These are phyloP conservation scores for Drosophila paramelanica DNA, from an alignment of 2,888 invertebrate species.

Conservation along the genomic window DNA sequence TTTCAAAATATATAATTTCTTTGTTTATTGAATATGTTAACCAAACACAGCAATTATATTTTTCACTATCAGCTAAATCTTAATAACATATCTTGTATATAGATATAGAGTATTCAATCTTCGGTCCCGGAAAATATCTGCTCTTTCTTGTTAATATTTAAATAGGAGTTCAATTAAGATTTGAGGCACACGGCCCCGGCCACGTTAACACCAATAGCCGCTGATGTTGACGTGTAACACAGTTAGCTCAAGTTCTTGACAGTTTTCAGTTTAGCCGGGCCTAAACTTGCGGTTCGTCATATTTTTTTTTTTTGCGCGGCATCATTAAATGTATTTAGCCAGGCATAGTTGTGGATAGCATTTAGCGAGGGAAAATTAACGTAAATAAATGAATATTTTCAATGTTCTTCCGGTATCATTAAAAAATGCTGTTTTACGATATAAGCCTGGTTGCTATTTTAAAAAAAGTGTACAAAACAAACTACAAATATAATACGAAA, in stretches of 20 bases:
- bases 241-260: constrained; percentile 21
- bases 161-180: constrained; percentile 48
- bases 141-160: constrained; percentile 22
- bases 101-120: background rate
- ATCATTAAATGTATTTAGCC: constrained; percentile 50
- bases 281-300: background rate
- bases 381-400: too few relatives aligned
- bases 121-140: background rate
- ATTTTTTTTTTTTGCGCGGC: constrained; percentile 1
- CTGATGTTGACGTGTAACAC: constrained; percentile 28
- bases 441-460: too few relatives aligned
- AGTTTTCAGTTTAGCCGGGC: constrained; percentile 2
- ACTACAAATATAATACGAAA: too few relatives aligned
- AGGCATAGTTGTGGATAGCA: constrained; percentile 24
- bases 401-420: too few relatives aligned
- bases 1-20: too few relatives aligned
- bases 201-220: background rate
- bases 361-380: background rate
- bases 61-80: too few relatives aligned
- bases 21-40: too few relatives aligned
- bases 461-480: too few relatives aligned
- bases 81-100: too few relatives aligned
- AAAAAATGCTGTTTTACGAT: too few relatives aligned
- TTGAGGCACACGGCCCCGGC: constrained; percentile 15
- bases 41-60: too few relatives aligned